Evolutionary conservation across 2,888 invertebrate genomes (phyloP), one percentile per base, ranked within the genome.

Genomic region (Falcaria lacertinaria): DNA sequence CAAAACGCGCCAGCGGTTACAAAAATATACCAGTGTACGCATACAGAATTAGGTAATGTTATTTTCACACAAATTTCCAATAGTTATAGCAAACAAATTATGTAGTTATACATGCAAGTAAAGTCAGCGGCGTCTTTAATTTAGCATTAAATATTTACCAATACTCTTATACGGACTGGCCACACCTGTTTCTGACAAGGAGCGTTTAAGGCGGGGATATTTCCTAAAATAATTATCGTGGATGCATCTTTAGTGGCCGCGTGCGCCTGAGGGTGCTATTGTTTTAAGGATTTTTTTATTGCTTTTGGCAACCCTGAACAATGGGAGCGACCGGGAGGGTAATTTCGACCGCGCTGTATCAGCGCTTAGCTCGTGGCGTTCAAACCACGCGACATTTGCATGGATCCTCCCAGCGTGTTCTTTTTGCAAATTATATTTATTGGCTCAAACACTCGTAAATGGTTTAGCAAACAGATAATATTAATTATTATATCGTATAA

Each of bases 201-300:
- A 82, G 82, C 82, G 66, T 78, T 82, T 73, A 74, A 79, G 80
- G 82, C 82, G 83, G 78, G n/a, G 62, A 61, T 70, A 75, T 75
- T 78, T 76, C 76, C 77, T 76, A 79, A 80, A 81, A 85, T 87
- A 87, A 88, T 88, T 87, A 87, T 84, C 76, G 68, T 78, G 80
- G 77, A 80, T 15, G 37, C 74, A 83, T 83, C 80, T 80, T 80
- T 78, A 66, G 80, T 76, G 67, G 83, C 80, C 75, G 77, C 77
- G 69, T 57, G 54, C 66, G 86, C 89, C 86, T 60, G 73, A 63
- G 88, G 89, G 83, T 78, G 80, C 85, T 83, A 88, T 89, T 89
- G 89, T 89, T 79, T 88, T 88, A 82, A 83, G 77, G 65, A 62
- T 60, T 87, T 86, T n/a, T 88, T 89, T 88, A 82, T 86, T 83